Base-by-base conservation (phyloP, 2,113 vertebrate species). In the Etia nguti region DNA sequence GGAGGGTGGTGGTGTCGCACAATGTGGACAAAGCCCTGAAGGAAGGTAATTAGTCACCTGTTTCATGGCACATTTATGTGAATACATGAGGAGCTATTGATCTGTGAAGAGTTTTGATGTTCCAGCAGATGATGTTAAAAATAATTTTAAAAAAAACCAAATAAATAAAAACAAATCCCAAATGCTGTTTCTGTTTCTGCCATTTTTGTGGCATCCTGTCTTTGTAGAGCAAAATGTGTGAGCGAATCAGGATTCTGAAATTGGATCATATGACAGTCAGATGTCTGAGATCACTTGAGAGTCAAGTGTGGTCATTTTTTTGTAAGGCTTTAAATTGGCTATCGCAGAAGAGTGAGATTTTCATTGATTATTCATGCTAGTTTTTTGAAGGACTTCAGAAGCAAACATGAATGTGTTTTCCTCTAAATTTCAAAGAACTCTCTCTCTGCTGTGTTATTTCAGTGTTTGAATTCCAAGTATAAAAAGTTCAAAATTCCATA, bases 1-100 rank as follows among this genome's bases (percentile, higher is more conserved):
- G 98, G 94, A 97, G 97, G 90, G 97, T 98, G 90, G 96, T 99
- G 81, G 97, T 99, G 94, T 99, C 98, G n/a, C 98, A 99, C 94
- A 99, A 97, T 85, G 97, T 99, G 96, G 99, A 99, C 93, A 99
- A 99, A 96, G 96, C 97, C 79, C 95, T 99, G 62, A 99, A 98
- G 93, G 99, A 99, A 97, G 98, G 98, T 99, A 97, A 97, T 7
- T 7, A 10, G 54, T 59, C 52, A 52, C 6, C 13, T 56, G 48
- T 29, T 54, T 34, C 59, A 26, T 75, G 38, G 3, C 65, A 6
- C n/a, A 2, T 75, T 29, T 50, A n/a, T 52, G 46, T 48, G 18
- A 50, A n/a, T 77, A 6, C 24, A 10, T 20, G 22, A 83, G 24
- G 31, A 73, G 54, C n/a, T 77, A 22, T 22, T 62, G 10, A 50